phyloP scores from a whole-genome alignment of 2,888 invertebrate species.

The Frankliniella intonsa region DNA sequence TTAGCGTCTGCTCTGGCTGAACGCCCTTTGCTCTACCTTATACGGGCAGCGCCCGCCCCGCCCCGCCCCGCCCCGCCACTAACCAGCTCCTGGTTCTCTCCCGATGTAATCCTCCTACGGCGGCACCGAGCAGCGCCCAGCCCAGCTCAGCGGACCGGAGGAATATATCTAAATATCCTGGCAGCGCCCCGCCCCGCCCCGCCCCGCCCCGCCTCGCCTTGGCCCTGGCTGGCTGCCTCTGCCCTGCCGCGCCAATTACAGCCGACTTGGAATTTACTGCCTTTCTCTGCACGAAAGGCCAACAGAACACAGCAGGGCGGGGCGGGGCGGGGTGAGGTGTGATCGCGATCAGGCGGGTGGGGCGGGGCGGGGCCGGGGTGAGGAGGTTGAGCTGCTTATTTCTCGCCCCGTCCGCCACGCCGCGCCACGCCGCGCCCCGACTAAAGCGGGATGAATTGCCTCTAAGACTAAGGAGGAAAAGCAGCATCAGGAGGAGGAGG shows the following conservation, averaged over 20 bases:
- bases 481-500: no score
- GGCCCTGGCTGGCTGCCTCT: no score
- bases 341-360: conserved; percentile 1
- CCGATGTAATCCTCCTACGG: background rate
- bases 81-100: no score
- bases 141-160: background rate
- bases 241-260: background rate
- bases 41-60: no score
- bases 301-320: background rate
- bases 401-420: background rate
- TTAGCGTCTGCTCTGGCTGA: no score
- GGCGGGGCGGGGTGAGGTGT: background rate
- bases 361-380: background rate
- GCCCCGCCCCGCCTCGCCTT: no score
- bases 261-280: conserved; percentile 15
- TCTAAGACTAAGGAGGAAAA: no score
- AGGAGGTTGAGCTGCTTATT: background rate
- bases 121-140: background rate
- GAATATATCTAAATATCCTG: conserved; percentile 12
- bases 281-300: background rate
- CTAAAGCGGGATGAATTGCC: no score
- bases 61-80: no score
- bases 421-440: background rate
- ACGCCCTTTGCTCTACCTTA: no score
- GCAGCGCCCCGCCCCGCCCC: background rate